Evolutionary conservation across 2,797 vertebrate species (phyloP), one percentile per base, ranked within the genome.

Genomic region (Bovichtus diacanthus): DNA sequence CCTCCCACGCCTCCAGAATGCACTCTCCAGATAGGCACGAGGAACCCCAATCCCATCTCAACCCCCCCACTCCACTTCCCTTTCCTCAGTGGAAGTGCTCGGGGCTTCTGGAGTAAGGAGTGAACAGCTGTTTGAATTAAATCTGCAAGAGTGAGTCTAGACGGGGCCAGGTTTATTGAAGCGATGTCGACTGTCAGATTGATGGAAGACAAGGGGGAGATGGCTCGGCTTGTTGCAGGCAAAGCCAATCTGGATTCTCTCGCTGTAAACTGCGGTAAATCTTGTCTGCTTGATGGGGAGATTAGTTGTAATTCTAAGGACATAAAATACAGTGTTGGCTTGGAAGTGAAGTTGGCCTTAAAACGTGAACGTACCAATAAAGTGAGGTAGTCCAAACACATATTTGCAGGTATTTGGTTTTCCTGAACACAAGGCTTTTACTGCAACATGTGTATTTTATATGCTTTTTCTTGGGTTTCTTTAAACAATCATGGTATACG

Each of bases 101-200:
- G 69, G 82, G 87, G 90, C 80, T 51, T 80, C 62, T 76, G 80
- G 78, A 83, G 68, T 92, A 86, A 82, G 78, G 64, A 91, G 80
- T 34, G 87, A 95, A 94, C 95, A 95, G 94, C 93, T 95, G 95
- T 94, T 93, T 92, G 93, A 95, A 95, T 95, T 94, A 92, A 94
- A 95, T 94, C 89, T 93, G 90, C 89, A 90, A 87, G 88, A 91
- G 88, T 88, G 86, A 89, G 93, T 93, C 92, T 88, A 94, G 93
- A 94, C 87, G 78, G 79, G 86, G 88, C 90, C 91, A 93, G 91
- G 91, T 94, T 94, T 91, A 90, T 93, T 93, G 91, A 93, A 93
- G 93, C 90, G 79, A 93, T 94, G 92, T 93, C 72, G 91, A 94
- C 92, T 92, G 92, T 94, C 93, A 94, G 90, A 93, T 91, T 94